Base-by-base conservation (phyloP, 2,888 invertebrate species). In the Nomada fabriciana region DNA sequence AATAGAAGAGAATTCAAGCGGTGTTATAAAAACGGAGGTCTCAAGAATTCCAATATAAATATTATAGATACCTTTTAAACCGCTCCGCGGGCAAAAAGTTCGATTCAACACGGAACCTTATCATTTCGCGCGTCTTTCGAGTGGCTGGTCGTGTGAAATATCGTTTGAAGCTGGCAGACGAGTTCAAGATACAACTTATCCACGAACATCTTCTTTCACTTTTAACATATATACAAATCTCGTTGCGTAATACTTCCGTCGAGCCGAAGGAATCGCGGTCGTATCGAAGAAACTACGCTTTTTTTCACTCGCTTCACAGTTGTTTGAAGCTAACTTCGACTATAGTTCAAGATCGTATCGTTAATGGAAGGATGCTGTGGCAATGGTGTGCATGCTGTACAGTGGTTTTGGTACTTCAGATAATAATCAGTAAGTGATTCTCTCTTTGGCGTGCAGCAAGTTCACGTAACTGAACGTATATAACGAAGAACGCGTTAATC, bases 201-300 rank as follows among this genome's bases (percentile, higher is more conserved):
- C 2, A 23, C 20, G 42, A 23, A 11, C 18, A 68, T 55, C 42
- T 47, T 50, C 18, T 64, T 47, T 47, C 43, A 43, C 47, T 70
- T 59, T 47, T 29, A 42, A 47, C 43, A 15, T 43, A 59, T 59
- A 59, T 47, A 25, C 25, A 50, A 59, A 59, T 70, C n/a, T 59
- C 11, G 11, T 69, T 59, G 29, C 25, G 29, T 11, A 50, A 70
- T 70, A 15, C 25, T 70, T 70, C 25, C 43, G 57, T 57, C 13
- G 29, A 50, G 4, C 57, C 7, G 2, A 69, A 25, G 15, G 18
- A 43, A 2, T 2, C n/a, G n/a, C 11, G n/a, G 0, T n/a, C n/a
- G 25, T 11, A 23, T 10, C 23, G 23, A 43, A 7, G 50, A 9
- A 4, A 2, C 15, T 3, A 29, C 4, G 29, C 47, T 47, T 11